phyloP scores from a whole-genome alignment of 2,797 vertebrate genomes.

The Sebastes oblongus region DNA sequence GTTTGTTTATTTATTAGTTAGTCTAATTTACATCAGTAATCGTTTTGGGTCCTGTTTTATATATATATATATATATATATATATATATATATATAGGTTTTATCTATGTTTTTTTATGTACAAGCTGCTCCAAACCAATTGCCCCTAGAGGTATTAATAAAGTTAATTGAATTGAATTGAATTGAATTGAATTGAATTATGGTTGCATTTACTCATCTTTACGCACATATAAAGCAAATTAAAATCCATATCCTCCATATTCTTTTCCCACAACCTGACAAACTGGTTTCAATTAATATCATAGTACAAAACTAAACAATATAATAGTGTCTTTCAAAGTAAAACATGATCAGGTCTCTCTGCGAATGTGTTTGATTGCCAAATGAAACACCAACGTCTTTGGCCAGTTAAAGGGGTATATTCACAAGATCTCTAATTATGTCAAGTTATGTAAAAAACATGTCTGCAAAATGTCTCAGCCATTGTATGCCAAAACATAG shows the following conservation, averaged over 20 bases:
- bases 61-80: too few species aligned
- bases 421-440: neutral
- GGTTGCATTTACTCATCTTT: neutral
- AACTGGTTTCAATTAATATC: neutral
- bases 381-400: neutral
- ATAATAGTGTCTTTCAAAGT: neutral
- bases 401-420: neutral
- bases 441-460: neutral
- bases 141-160: too few species aligned
- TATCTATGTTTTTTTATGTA: too few species aligned
- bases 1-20: too few species aligned
- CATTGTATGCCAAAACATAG: neutral
- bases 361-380: neutral
- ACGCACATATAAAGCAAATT: neutral
- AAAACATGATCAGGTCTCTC: neutral
- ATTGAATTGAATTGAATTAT: too few species aligned
- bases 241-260: too few species aligned
- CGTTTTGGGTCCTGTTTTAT: too few species aligned
- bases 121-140: too few species aligned
- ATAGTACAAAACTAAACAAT: neutral
- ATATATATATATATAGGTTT: too few species aligned
- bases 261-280: neutral
- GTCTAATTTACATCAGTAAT: too few species aligned
- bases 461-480: neutral
- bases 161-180: too few species aligned